Evolutionary conservation across 2,797 vertebrate genomes (phyloP).

Genomic region (Diceros bicornis): DNA sequence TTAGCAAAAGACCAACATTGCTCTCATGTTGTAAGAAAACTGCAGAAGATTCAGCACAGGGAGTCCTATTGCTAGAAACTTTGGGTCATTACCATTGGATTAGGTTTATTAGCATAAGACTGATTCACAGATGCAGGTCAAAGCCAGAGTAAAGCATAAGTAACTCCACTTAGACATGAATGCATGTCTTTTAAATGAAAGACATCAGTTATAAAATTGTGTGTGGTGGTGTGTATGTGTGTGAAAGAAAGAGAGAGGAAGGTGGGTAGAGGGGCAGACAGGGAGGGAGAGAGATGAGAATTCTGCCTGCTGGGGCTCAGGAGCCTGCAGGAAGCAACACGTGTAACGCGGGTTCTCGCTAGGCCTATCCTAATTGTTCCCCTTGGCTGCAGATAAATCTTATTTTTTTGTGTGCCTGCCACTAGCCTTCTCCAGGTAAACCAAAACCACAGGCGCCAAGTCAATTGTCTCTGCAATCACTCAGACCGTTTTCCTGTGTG

Average conservation of each 20-base stretch:
- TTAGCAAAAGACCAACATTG: not conserved
- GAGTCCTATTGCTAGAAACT: not conserved
- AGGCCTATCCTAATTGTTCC: conserved; percentile 65
- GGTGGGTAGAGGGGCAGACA: not conserved
- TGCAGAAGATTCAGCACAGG: not conserved
- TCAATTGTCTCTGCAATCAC: conserved; percentile 54
- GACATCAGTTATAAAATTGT: not conserved
- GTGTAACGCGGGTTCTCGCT: conserved; percentile 44
- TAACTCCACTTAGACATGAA: not conserved
- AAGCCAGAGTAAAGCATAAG: conserved; percentile 36
- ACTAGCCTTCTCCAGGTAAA: conserved; percentile 65
- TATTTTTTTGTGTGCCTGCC: conserved; percentile 37
- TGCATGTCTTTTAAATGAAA: conserved; percentile 35
- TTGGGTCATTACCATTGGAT: not conserved
- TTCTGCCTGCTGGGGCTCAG: not conserved
- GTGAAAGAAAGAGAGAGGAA: not conserved
- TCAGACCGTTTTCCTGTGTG: conserved; percentile 26
- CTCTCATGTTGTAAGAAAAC: not conserved
- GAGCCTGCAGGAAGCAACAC: not conserved
- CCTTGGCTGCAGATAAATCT: conserved; percentile 37
- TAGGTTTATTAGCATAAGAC: conserved; percentile 24
- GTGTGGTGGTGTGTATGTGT: not conserved
- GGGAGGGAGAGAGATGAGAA: not conserved
- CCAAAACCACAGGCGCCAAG: conserved; percentile 32
- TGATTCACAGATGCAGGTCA: not conserved